Base-by-base conservation (phyloP, 2,888 invertebrate genomes). In the Spialia ferax region DNA sequence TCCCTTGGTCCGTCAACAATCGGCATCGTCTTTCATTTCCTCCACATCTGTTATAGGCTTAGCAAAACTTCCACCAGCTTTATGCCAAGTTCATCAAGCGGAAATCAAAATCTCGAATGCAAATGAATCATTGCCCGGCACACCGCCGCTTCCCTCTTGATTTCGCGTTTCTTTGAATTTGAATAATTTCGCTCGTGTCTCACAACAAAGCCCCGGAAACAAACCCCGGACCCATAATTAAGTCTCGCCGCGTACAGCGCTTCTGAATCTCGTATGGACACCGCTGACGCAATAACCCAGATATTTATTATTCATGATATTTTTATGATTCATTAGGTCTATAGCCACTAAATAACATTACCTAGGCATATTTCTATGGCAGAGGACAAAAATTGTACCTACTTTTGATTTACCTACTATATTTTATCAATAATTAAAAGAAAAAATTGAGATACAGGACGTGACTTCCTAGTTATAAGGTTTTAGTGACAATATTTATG, bases 111-210 rank as follows among this genome's bases (percentile, higher is more conserved):
- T 66, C 55, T 62, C 59, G 64, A 73, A 74, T 73, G 70, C 69
- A 73, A 75, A 75, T 72, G 69, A 74, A 68, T 74, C 70, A 73
- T 75, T 74, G 73, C 59, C 65, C 68, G 67, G 71, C 71, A 71
- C 70, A 71, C 72, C 72, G 70, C 66, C 69, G 69, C 71, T 71
- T 74, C 71, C 69, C 73, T 72, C 74, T 74, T 76, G 76, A 72
- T 74, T 74, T 73, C 42, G 63, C 70, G 57, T 73, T 74, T 75
- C 72, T 72, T 74, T 74, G 73, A 73, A 75, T 77, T 76, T 76
- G 74, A 77, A 77, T 76, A 75, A 77, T 77, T 77, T 73, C 64
- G 10, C 35, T 55, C 66, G 42, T 54, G 54, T 52, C n/a, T n/a
- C 66, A 67, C 66, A 54, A 66, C 66, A 67, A 67, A 67, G 66